Conservation (phyloP, 2,888 invertebrate species). For the Papilio elwesi region DNA sequence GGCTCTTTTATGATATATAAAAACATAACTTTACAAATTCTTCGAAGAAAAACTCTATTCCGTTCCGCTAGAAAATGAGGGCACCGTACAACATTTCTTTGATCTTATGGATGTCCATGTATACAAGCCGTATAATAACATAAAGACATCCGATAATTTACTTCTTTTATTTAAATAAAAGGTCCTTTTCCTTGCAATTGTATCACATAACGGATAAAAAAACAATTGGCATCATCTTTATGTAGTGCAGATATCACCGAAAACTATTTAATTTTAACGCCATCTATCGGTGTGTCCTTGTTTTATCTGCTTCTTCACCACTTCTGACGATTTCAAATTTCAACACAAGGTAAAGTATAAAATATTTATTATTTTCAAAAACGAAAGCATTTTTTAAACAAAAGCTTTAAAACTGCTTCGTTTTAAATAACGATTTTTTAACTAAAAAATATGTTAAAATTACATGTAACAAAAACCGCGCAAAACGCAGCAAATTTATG, state of each 20-base stretch:
- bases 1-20: no score
- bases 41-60: no score
- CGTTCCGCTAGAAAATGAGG: no score
- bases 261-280: neutral
- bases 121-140: no score
- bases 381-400: neutral
- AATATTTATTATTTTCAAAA: neutral
- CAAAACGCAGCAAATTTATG: neutral
- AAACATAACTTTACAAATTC: no score
- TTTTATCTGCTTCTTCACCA: neutral
- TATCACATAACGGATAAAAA: neutral
- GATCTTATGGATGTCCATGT: no score
- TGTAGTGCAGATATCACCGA: neutral
- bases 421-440: no score
- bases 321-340: neutral
- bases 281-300: slow-evolving; percentile 7
- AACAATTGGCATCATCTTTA: neutral
- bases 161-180: no score
- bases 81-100: no score
- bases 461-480: neutral
- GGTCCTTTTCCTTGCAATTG: no score
- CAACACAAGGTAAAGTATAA: neutral
- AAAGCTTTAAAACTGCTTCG: neutral
- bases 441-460: no score
- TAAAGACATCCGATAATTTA: no score